Conservation (phyloP, 2,797 vertebrate species). For the Melanotaenia parkinsoni region DNA sequence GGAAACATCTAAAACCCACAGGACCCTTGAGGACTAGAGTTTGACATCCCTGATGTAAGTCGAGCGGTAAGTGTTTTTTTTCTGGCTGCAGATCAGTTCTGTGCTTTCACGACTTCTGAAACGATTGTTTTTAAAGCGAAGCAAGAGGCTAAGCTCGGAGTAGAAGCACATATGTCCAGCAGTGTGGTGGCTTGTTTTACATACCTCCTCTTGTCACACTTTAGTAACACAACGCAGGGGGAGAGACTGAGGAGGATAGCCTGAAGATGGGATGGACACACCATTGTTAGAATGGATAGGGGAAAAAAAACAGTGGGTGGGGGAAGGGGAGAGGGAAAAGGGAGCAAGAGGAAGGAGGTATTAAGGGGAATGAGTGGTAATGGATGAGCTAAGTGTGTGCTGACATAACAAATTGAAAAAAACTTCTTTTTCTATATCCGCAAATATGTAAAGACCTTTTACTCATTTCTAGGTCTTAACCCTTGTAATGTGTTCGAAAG, state of each 20-base stretch:
- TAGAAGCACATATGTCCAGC: conserved; percentile 19
- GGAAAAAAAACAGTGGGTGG: conserved; percentile 24
- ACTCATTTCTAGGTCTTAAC: too few relatives aligned
- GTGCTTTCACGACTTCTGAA: neutral
- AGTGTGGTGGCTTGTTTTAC: conserved; percentile 64
- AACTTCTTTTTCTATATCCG: neutral
- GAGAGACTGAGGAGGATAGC: conserved; percentile 76
- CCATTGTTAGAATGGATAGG: conserved; percentile 63
- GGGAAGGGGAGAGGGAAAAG: conserved; percentile 2
- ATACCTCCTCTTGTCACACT: conserved; percentile 82
- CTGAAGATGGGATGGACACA: conserved; percentile 81
- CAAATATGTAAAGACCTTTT: neutral
- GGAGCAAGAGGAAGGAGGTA: neutral
- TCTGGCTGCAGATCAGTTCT: neutral
- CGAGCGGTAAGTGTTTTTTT: neutral
- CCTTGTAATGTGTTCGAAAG: too few relatives aligned
- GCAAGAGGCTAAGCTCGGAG: conserved; percentile 37
- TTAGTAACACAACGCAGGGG: conserved; percentile 84
- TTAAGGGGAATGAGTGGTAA: neutral
- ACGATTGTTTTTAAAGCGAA: conserved; percentile 31
- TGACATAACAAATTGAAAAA: neutral
- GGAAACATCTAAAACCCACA: too few relatives aligned
- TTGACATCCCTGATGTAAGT: too few relatives aligned
- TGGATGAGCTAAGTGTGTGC: neutral
- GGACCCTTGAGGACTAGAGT: too few relatives aligned